Percentiles rank a stretch among this genome's conserved stretches.
phyloP scores from a whole-genome alignment of 1,140 invertebrate species.

The Trissolcus basalis region DNA sequence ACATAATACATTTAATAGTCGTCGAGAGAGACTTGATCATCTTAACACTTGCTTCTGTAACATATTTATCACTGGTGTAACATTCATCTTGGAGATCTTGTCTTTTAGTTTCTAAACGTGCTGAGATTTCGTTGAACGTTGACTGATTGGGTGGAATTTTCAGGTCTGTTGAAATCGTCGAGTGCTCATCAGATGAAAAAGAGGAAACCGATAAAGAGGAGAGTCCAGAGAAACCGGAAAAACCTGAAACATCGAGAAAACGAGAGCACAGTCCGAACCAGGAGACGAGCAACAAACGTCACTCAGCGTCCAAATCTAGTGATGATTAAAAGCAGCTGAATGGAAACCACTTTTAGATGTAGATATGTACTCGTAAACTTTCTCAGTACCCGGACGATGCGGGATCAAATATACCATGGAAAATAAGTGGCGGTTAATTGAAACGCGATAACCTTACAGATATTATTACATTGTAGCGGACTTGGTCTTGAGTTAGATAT shows the following conservation, averaged over 20 bases:
- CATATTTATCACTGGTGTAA: too few relatives aligned
- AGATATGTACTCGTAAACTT: slow-evolving; percentile 34
- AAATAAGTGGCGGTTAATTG: background rate
- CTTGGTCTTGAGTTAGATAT: slow-evolving; percentile 36
- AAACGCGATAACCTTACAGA: too few relatives aligned
- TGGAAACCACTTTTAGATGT: slow-evolving; percentile 37
- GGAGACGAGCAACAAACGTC: slow-evolving; percentile 66
- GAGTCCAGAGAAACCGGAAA: slow-evolving; percentile 5
- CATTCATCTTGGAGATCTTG: background rate
- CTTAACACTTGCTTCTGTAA: too few relatives aligned
- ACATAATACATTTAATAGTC: slow-evolving; percentile 1
- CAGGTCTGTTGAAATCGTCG: slow-evolving; percentile 39
- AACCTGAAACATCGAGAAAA: slow-evolving; percentile 57
- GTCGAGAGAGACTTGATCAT: too few relatives aligned
- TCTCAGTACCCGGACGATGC: background rate
- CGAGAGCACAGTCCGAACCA: slow-evolving; percentile 67
- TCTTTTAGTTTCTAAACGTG: background rate
- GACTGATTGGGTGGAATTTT: background rate
- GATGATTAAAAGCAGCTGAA: slow-evolving; percentile 53
- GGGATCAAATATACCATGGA: background rate
- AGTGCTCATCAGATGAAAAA: slow-evolving; percentile 41
- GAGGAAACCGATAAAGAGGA: slow-evolving; percentile 21
- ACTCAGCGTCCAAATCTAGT: slow-evolving; percentile 57
- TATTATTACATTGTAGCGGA: background rate
- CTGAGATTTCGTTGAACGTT: background rate